Evolutionary conservation across 2,113 vertebrate species (phyloP), one percentile per base, ranked within the genome.

Genomic region (Dinomys branickii): DNA sequence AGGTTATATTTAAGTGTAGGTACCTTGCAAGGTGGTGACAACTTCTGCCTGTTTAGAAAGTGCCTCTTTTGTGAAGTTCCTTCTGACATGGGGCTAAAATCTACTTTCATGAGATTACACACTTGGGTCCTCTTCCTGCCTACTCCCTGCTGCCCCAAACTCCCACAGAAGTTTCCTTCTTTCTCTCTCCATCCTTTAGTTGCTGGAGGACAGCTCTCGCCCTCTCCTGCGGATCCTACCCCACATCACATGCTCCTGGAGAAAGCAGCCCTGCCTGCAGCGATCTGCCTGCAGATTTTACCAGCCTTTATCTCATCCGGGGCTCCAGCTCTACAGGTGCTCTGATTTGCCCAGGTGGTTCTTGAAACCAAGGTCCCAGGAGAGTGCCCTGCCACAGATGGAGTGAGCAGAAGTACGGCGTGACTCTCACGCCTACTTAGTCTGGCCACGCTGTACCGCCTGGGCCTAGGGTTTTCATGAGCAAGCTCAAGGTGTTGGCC

Each of bases 191-290:
- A 8, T 19, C 7, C 20, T 33, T n/a, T 41, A 7, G 28, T 16
- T 44, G 9, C 69, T 33, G 14, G 30, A 19, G n/a, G 38, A 52
- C 33, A n/a, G 30, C 28, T 26, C 14, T n/a, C 38, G 14, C 24
- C 47, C 61, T 22, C 35, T 63, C 63, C 13, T 12, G 7, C 9
- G 7, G 9, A 6, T 65, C 1, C 1, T 0, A 1, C 19, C 63
- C 33, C 0, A 1, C 2, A 22, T 41, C 71, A 78, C 35, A 1
- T 20, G n/a, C 52, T 63, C 30, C 28, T 0, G 24, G 35, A 22
- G 20, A 11, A 24, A 33, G 30, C 19, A 28, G 0, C 30, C 24
- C 41, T 33, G 0, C 17, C 73, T 83, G 4, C 69, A 58, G 54
- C 5, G 0, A 12, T 14, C 33, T 50, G n/a, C 50, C 73, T 82